Conservation (phyloP, 2,797 vertebrate genomes). For the Antrozous pallidus region DNA sequence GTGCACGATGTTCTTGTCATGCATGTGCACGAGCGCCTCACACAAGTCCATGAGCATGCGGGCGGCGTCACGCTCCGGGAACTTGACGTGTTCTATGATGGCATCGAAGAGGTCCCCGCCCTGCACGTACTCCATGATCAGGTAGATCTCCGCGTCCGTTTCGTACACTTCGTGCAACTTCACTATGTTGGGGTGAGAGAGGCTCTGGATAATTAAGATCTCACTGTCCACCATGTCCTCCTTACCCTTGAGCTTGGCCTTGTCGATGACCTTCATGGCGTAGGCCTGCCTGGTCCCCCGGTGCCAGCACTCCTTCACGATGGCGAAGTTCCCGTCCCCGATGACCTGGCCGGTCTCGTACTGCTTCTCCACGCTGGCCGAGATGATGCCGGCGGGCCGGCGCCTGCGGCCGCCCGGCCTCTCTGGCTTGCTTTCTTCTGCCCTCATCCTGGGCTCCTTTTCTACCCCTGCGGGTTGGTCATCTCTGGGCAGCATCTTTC, state of each 20-base stretch:
- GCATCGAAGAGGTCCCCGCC: conserved; percentile 97
- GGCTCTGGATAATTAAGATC: conserved; percentile 91
- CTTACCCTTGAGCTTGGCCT: conserved; percentile 92
- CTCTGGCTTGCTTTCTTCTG: conserved; percentile 72
- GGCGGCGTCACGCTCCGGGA: conserved; percentile 89
- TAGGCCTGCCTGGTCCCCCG: conserved; percentile 83
- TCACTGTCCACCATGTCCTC: conserved; percentile 98
- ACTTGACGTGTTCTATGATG: conserved; percentile 91
- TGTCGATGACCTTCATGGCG: conserved; percentile 95
- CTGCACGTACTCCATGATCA: conserved; percentile 93
- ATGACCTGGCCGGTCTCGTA: conserved; percentile 92
- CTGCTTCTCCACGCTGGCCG: conserved; percentile 86
- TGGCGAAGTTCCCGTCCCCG: conserved; percentile 96
- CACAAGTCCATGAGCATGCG: conserved; percentile 93
- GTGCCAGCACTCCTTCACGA: conserved; percentile 91
- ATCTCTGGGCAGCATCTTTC: conserved; percentile 43
- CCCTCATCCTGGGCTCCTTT: conserved; percentile 66
- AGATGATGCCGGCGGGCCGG: conserved; percentile 78
- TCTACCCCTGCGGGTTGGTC: conserved; percentile 39
- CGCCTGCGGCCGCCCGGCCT: conserved; percentile 2
- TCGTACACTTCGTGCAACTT: conserved; percentile 92
- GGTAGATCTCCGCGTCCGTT: conserved; percentile 89
- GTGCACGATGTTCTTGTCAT: conserved; percentile 93
- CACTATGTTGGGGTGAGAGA: conserved; percentile 93
- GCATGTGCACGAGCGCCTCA: conserved; percentile 93